phyloP scores from a whole-genome alignment of 1,140 invertebrate genomes.

The Zaprionus ghesquierei region DNA sequence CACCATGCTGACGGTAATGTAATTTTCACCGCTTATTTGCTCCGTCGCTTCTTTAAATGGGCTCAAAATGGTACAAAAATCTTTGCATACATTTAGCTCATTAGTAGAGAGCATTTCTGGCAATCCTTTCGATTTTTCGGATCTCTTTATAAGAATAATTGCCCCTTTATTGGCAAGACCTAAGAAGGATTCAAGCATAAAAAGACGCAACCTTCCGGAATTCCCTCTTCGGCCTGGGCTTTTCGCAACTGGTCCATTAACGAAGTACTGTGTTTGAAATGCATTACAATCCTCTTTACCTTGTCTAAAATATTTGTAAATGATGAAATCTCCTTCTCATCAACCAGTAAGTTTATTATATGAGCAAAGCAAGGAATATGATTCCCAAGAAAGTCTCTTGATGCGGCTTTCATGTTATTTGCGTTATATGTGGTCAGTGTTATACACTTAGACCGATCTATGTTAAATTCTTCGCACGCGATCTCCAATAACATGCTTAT shows the following conservation, averaged over 20 bases:
- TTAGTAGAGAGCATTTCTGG: neutral
- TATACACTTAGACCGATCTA: conserved; percentile 14
- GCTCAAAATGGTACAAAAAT: conserved; percentile 15
- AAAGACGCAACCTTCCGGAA: conserved; percentile 3
- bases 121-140: neutral
- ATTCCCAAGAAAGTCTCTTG: neutral
- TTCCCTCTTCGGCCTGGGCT: conserved; percentile 7
- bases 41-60: conserved; percentile 9
- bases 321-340: neutral
- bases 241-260: conserved; percentile 4
- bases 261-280: conserved; percentile 2
- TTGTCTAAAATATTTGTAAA: conserved; percentile 2
- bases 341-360: neutral
- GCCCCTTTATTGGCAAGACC: neutral
- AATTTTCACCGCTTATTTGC: conserved; percentile 23
- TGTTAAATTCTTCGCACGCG: conserved; percentile 15
- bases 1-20: conserved; percentile 19
- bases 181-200: neutral
- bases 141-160: neutral
- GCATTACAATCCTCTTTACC: neutral
- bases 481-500: conserved; percentile 19
- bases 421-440: conserved; percentile 16
- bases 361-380: conserved; percentile 2
- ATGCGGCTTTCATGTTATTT: too few species aligned
- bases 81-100: neutral